These are phyloP conservation scores for Philantomba maxwellii DNA, from an alignment of 2,113 vertebrate genomes.

Conservation along the genomic window DNA sequence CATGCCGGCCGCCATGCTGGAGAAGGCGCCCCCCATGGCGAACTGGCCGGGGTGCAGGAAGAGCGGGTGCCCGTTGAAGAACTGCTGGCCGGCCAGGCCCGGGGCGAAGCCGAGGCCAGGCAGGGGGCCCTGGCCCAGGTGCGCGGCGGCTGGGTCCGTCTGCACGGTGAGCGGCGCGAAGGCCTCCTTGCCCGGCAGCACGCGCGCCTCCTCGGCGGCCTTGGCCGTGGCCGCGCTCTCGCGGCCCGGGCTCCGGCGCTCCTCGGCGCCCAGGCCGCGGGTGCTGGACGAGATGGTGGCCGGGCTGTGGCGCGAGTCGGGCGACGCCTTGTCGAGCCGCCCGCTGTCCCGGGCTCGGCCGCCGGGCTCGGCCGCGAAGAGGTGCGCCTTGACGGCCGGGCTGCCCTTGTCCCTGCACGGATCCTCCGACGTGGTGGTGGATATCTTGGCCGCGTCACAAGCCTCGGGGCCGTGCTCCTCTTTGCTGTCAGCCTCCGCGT, in stretches of 20 bases:
- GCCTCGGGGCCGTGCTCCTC: conserved; percentile 88
- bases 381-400: conserved; percentile 75
- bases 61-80: conserved; percentile 94
- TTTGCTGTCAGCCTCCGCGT: conserved; percentile 87
- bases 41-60: conserved; percentile 96
- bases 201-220: conserved; percentile 86
- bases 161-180: conserved; percentile 91
- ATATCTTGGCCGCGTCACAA: conserved; percentile 89
- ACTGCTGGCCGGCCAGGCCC: conserved; percentile 91
- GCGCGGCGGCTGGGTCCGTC: conserved; percentile 85
- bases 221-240: conserved; percentile 85
- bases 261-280: conserved; percentile 82
- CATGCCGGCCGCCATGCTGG: conserved; percentile 93
- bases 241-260: conserved; percentile 86
- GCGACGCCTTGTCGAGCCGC: conserved; percentile 86
- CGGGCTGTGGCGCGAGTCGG: conserved; percentile 93
- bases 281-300: conserved; percentile 93
- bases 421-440: conserved; percentile 89
- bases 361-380: conserved; percentile 78
- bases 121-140: conserved; percentile 83
- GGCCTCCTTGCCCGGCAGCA: conserved; percentile 85
- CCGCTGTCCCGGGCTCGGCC: conserved; percentile 79
- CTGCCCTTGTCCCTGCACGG: conserved; percentile 83
- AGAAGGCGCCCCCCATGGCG: conserved; percentile 95
- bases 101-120: conserved; percentile 93